Evolutionary conservation across 2,888 invertebrate genomes (phyloP).

Genomic region (Mantis religiosa): DNA sequence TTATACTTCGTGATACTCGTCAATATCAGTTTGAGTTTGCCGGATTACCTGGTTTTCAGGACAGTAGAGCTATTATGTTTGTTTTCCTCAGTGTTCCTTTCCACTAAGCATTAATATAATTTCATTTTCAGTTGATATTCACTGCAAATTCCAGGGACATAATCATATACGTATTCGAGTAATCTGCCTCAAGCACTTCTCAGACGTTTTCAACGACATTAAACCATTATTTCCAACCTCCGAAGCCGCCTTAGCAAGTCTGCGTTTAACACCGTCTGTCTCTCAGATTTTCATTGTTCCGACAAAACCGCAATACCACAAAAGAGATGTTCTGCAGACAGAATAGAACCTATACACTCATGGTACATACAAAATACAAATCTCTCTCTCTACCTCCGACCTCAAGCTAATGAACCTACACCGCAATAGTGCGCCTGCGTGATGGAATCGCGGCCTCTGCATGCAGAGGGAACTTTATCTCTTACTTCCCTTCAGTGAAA

Average conservation of each 20-base stretch:
- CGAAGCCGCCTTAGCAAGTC: not conserved
- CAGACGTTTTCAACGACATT: too few species aligned
- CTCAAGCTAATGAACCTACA: not conserved
- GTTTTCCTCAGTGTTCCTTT: too few species aligned
- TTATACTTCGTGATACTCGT: too few species aligned
- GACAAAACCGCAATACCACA: not conserved
- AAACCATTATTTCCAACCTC: not conserved
- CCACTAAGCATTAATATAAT: too few species aligned
- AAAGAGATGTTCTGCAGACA: not conserved
- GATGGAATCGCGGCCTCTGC: not conserved
- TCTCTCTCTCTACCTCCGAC: not conserved
- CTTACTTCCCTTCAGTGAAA: not conserved
- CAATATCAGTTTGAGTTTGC: too few species aligned
- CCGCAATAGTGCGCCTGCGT: not conserved
- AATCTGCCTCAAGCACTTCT: too few species aligned
- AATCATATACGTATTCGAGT: too few species aligned
- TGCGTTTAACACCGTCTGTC: not conserved
- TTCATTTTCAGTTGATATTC: too few species aligned
- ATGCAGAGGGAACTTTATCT: not conserved
- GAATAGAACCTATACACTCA: not conserved
- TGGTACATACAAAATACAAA: not conserved
- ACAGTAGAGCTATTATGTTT: too few species aligned
- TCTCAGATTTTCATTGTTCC: not conserved
- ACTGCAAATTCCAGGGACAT: too few species aligned
- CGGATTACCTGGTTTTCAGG: too few species aligned